These are phyloP conservation scores for Myiopsitta monachus DNA, from an alignment of 2,113 vertebrate genomes.

Conservation along the genomic window DNA sequence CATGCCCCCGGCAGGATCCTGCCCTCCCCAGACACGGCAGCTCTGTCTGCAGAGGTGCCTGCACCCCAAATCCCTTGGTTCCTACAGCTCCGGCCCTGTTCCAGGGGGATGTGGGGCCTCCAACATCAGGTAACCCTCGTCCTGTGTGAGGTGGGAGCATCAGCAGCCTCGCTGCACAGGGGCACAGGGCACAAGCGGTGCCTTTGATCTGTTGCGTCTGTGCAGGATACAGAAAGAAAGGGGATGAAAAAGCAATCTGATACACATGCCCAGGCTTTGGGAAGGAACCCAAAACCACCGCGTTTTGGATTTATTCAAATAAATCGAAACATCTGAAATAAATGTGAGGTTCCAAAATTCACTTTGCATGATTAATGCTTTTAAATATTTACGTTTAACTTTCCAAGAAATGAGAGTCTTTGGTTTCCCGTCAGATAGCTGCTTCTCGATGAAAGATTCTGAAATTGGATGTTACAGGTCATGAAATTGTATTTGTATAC, in stretches of 20 bases:
- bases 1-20: fast-evolving
- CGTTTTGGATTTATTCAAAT: neutral
- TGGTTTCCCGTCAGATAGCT: conserved; percentile 34
- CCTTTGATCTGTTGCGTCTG: neutral
- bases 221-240: neutral
- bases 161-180: fast-evolving
- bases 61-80: fast-evolving
- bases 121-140: fast-evolving
- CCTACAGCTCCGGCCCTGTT: no score
- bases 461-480: conserved; percentile 70
- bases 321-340: neutral
- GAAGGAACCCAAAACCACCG: neutral
- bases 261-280: neutral
- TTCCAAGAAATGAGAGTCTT: conserved; percentile 36
- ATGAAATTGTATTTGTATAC: conserved; percentile 61
- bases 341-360: conserved; percentile 22
- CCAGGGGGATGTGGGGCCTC: neutral
- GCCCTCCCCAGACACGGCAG: fast-evolving
- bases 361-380: conserved; percentile 25
- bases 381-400: conserved; percentile 44
- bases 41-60: neutral
- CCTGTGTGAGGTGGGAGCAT: neutral
- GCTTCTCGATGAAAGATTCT: conserved; percentile 49
- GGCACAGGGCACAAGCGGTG: fast-evolving
- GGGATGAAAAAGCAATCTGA: neutral